phyloP scores from a whole-genome alignment of 2,797 vertebrate species.

The Pangasius djambal region DNA sequence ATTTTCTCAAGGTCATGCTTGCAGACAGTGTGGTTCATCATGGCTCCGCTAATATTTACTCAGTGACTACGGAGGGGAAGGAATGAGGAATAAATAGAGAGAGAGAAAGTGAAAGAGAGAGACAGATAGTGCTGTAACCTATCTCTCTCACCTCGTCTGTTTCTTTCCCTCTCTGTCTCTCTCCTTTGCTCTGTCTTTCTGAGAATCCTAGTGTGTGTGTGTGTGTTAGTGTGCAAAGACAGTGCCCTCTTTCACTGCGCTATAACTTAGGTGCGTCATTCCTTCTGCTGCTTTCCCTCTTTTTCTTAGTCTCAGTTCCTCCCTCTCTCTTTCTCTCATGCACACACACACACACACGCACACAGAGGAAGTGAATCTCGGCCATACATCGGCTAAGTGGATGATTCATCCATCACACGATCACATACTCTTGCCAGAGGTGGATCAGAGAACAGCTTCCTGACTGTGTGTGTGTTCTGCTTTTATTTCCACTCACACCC shows the following conservation, averaged over 20 bases:
- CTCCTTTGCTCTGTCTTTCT: background rate
- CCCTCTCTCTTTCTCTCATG: conserved; percentile 39
- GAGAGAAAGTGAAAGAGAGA: background rate
- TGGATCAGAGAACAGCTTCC: conserved; percentile 15
- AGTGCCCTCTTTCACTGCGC: conserved; percentile 70
- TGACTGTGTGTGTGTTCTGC: background rate
- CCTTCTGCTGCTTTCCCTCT: conserved; percentile 45
- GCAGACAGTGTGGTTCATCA: conserved; percentile 8
- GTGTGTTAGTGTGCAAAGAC: conserved; percentile 57
- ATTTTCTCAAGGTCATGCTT: conserved; percentile 4
- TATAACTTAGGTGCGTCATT: conserved; percentile 63
- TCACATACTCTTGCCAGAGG: conserved; percentile 55
- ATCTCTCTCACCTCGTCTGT: conserved; percentile 26
- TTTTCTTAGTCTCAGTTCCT: conserved; percentile 22
- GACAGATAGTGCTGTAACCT: conserved; percentile 6
- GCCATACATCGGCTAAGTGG: conserved; percentile 64
- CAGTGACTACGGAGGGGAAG: conserved; percentile 25
- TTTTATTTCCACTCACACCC: conserved; percentile 8
- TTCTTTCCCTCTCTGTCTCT: conserved; percentile 9
- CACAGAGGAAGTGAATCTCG: conserved; percentile 35
- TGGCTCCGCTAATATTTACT: conserved; percentile 44
- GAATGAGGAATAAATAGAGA: conserved; percentile 15
- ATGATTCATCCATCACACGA: conserved; percentile 70
- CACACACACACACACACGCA: conserved; percentile 43
- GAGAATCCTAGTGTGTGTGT: conserved; percentile 24